Evolutionary conservation across 2,797 vertebrate genomes (phyloP), one percentile per base, ranked within the genome.

Genomic region (Numenius phaeopus): DNA sequence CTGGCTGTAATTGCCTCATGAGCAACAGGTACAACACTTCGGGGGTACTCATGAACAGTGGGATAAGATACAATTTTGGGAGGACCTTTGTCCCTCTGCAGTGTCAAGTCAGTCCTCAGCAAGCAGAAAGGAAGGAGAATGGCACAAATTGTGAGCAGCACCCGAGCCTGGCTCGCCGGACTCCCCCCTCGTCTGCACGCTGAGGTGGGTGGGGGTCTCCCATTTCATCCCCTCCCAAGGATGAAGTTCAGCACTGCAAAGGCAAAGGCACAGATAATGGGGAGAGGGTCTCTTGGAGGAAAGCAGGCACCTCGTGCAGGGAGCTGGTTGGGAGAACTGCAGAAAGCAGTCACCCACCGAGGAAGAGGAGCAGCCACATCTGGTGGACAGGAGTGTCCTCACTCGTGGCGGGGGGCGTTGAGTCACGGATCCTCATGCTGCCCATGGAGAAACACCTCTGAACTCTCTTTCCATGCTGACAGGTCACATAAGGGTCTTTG

Each of bases 131-230:
- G 22, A 70, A 70, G 14, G 14, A 10, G 9, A 72, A 42, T 0
- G 0, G 49, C 27, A 54, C 11, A 72, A 52, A 50, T 6, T 1
- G 3, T 65, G 32, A 78, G 23, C 47, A 77, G 26, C 9, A 46
- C 34, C 5, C n/a, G 21, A 55, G 23, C 23, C 46, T 0, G 0
- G 10, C 5, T 22, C 10, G 4, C n/a, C 21, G 5, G 6, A 7
- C 34, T 79, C 7, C 6, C 4, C 1, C 8, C 23, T 64, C 4
- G 1, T 34, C 55, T 55, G 22, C 24, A 40, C 0, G 0, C 16
- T 44, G 49, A 19, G 18, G 21, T 23, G 12, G 11, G 19, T 50
- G 47, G 21, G 24, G 5, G 6, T 39, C 18, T 80, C 19, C 22
- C 17, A 21, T 65, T 46, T 50, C 7, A 1, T 19, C 29, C 24